These are phyloP conservation scores for Astyanax mexicanus DNA, from an alignment of 2,797 vertebrate species.

Conservation along the genomic window DNA sequence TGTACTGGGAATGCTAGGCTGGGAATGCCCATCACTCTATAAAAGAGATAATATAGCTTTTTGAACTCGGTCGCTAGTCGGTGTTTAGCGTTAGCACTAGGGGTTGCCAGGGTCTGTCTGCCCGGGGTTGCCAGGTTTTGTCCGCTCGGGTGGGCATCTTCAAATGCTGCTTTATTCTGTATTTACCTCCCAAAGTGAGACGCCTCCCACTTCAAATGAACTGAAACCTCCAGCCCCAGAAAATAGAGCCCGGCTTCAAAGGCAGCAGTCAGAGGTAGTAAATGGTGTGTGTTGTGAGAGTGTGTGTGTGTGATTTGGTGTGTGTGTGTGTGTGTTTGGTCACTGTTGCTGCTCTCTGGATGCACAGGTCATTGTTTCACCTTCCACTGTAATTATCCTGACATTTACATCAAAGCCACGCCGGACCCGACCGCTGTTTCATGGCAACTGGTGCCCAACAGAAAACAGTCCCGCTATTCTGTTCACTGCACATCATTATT, in stretches of 20 bases:
- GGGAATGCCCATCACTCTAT: background rate
- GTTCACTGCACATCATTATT: conserved; percentile 18
- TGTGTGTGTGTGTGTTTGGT: conserved; percentile 7
- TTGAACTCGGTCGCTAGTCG: background rate
- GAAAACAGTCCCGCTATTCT: conserved; percentile 11
- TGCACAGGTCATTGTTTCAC: conserved; percentile 51
- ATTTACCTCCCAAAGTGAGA: conserved; percentile 21
- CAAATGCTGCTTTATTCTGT: conserved; percentile 26
- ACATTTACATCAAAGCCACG: conserved; percentile 58
- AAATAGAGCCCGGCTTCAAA: conserved; percentile 49
- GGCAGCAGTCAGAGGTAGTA: conserved; percentile 30
- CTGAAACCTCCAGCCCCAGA: conserved; percentile 16
- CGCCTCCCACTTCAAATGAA: conserved; percentile 28
- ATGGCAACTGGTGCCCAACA: conserved; percentile 31
- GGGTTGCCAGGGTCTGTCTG: conserved; percentile 2
- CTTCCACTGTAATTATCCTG: conserved; percentile 57
- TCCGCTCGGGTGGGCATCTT: background rate
- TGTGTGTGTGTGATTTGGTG: background rate
- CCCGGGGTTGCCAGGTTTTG: conserved; percentile 1
- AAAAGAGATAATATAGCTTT: background rate
- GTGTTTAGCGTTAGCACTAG: background rate
- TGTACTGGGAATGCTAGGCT: too few species aligned
- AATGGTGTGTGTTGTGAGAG: conserved; percentile 23
- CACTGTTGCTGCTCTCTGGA: conserved; percentile 32
- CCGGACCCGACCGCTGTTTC: conserved; percentile 36